Conservation (phyloP, 2,797 vertebrate genomes). For the Pipistrellus kuhlii region DNA sequence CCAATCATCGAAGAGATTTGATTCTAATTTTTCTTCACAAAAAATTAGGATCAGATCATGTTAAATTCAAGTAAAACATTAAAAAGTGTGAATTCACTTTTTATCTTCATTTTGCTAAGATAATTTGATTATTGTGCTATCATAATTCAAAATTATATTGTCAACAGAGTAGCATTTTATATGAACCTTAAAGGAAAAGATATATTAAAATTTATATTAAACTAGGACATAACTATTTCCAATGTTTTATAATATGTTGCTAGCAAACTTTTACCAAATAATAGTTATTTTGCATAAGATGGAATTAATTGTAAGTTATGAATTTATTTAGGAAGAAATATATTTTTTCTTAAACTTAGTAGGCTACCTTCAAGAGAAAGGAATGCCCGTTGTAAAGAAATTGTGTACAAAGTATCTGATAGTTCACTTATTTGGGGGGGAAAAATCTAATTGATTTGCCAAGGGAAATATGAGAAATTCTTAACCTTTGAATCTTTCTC, state of each 20-base stretch:
- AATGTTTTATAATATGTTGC: constrained; percentile 39
- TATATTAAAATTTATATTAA: constrained; percentile 36
- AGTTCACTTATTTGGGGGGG: constrained; percentile 37
- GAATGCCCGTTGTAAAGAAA: background rate
- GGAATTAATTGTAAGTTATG: constrained; percentile 48
- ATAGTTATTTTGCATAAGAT: background rate
- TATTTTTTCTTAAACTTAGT: constrained; percentile 27
- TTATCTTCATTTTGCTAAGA: constrained; percentile 45
- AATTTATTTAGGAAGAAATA: constrained; percentile 21
- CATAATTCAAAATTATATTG: constrained; percentile 49
- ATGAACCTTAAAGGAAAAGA: constrained; percentile 38
- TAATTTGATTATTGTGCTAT: constrained; percentile 39
- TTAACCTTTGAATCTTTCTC: constrained; percentile 35
- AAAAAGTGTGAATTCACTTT: constrained; percentile 26
- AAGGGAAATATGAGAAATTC: constrained; percentile 48
- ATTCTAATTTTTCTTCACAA: constrained; percentile 37
- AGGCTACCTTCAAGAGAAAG: constrained; percentile 31
- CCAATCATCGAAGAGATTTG: background rate
- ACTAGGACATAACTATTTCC: constrained; percentile 1
- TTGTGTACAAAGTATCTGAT: background rate
- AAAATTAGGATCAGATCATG: constrained; percentile 13
- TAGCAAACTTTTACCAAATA: constrained; percentile 36
- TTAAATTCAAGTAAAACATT: constrained; percentile 36
- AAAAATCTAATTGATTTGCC: constrained; percentile 19
- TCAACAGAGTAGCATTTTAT: constrained; percentile 16